phyloP scores from a whole-genome alignment of 2,888 invertebrate species.

The Gastracanthus pulcherrimus region DNA sequence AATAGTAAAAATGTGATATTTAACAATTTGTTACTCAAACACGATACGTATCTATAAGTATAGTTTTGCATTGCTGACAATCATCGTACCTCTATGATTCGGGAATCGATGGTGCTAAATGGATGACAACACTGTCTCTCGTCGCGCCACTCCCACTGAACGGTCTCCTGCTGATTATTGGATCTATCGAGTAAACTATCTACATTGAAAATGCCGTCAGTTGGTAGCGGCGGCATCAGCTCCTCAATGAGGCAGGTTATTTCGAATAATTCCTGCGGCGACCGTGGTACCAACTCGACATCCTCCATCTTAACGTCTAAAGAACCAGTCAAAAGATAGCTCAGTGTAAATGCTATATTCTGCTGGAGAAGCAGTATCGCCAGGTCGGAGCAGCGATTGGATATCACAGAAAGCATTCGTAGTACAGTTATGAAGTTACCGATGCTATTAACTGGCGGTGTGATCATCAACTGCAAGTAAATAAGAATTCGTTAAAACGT shows the following conservation, averaged over 20 bases:
- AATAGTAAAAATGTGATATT: constrained; percentile 5
- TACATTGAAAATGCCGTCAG: constrained; percentile 96
- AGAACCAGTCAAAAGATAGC: constrained; percentile 96
- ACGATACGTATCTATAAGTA: no score
- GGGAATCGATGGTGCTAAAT: constrained; percentile 94
- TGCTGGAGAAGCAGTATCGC: constrained; percentile 94
- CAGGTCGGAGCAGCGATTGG: constrained; percentile 95
- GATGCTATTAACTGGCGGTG: constrained; percentile 96
- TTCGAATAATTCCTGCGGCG: constrained; percentile 98
- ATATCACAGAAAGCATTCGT: constrained; percentile 97
- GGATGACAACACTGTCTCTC: constrained; percentile 94
- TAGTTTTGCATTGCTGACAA: no score
- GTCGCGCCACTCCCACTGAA: constrained; percentile 98
- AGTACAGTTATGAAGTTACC: constrained; percentile 97
- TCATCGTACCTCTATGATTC: constrained; percentile 91
- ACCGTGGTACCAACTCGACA: constrained; percentile 92
- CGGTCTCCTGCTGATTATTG: constrained; percentile 84
- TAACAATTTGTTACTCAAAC: no score
- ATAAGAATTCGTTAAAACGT: neutral
- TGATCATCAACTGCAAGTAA: constrained; percentile 87
- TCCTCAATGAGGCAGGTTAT: constrained; percentile 98
- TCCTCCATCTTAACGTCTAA: constrained; percentile 82
- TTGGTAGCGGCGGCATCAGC: constrained; percentile 96
- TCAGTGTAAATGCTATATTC: constrained; percentile 96
- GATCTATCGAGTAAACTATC: constrained; percentile 92